Percentiles rank a stretch among this genome's conserved stretches.
These are phyloP conservation scores for Artibeus jamaicensis DNA, from an alignment of 2,797 vertebrate species.

Conservation along the genomic window DNA sequence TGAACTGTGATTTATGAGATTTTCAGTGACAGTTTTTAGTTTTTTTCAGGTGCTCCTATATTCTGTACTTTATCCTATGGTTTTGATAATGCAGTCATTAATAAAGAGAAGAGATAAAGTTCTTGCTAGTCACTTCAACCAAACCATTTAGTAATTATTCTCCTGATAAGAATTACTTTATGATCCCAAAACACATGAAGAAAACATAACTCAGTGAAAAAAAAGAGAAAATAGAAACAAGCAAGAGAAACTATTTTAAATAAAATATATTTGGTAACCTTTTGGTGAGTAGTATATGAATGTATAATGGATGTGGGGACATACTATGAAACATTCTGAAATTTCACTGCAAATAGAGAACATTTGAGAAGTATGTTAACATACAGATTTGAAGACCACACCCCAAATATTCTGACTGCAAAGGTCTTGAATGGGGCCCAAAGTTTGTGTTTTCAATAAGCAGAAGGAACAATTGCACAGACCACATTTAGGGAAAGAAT, in stretches of 20 bases:
- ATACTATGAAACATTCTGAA: background rate
- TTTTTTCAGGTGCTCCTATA: background rate
- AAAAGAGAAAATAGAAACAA: background rate
- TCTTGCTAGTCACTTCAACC: background rate
- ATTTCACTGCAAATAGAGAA: background rate
- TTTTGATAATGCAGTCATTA: background rate
- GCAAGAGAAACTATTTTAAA: background rate
- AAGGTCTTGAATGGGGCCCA: background rate
- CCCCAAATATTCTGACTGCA: background rate
- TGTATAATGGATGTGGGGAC: background rate
- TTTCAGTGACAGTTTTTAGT: constrained; percentile 22
- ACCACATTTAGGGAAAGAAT: background rate
- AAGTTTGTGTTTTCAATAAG: constrained; percentile 37
- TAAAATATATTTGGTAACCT: background rate
- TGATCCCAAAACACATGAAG: background rate
- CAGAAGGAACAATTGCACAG: background rate
- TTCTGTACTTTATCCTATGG: background rate
- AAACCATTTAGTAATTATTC: background rate
- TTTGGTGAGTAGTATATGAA: background rate
- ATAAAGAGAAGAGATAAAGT: background rate
- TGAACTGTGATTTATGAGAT: constrained; percentile 13
- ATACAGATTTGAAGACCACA: background rate
- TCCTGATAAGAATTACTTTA: background rate
- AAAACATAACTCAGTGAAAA: background rate
- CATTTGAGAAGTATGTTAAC: background rate